Evolutionary conservation across 1,140 invertebrate species (phyloP), one percentile per base, ranked within the genome.

Genomic region (Sycophila sp.): DNA sequence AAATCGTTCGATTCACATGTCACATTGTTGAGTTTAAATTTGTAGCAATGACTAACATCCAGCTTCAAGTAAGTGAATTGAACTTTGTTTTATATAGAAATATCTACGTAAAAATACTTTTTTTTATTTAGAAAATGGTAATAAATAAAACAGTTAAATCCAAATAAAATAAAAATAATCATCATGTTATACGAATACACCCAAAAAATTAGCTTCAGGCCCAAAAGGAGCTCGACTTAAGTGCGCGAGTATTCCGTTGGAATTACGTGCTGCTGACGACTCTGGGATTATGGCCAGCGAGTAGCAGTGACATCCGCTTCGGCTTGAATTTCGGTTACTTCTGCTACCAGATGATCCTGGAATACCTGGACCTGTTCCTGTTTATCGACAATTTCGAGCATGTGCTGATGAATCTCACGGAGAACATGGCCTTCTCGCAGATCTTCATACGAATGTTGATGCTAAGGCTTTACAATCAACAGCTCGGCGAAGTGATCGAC

Each of bases 351-450:
- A 80, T 83, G 76, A 19, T 78, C 10, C 32, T 81, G 19, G 79
- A 82, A 26, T 83, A 82, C 17, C 6, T 82, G 2, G 81, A 84
- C 62, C 42, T 83, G 0, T 74, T 80, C 53, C 13, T 82, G 1
- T 79, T 75, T 15, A 77, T 83, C 22, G 68, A 69, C 6, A 45
- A 82, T 58, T 64, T 82, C 0, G 79, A 83, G 42, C 77, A 80
- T n/a, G 77, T 83, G 5, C 67, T 83, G 1, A 77, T 81, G 72
- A 83, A 84, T 72, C 60, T 84, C n/a, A 80, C 78, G 0, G 79
- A 84, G 47, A 84, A 82, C 34, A 75, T 82, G 68, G 78, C 80
- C 6, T 83, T 82, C 55, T 76, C 80, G 0, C 75, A 79, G 40
- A 83, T 83, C 28, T 45, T 82, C 4, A 51, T 76, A 0, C 69